Base-by-base conservation (phyloP, 2,797 vertebrate genomes). In the Psittacula echo region DNA sequence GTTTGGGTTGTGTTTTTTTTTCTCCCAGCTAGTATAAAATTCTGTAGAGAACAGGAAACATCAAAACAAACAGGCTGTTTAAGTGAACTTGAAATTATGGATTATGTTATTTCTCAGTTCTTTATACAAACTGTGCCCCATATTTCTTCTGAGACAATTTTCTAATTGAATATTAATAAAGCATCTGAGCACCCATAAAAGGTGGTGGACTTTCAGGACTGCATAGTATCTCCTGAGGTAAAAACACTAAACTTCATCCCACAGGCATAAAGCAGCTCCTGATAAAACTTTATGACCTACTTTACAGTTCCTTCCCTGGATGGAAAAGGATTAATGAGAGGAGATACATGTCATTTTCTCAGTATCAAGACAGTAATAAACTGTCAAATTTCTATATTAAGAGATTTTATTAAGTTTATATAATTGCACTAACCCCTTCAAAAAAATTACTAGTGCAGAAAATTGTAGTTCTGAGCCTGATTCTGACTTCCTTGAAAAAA, bases 311-410 rank as follows among this genome's bases (percentile, higher is more conserved):
- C 73, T 85, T 65, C 41, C 53, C 34, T 39, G 53, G 23, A 39
- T 85, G 73, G 62, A 48, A 75, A 48, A 91, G 76, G 89, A 95
- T 72, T 84, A 88, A 83, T 89, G 73, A 60, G 86, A 94, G 90
- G 81, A 90, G 67, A 96, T 27, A 29, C 42, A 75, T 82, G 60
- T 89, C 92, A 81, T 34, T 95, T 96, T 90, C 87, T 85, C 56
- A 87, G 66, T 92, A 90, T 85, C 74, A 87, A 90, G 62, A 86
- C 58, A 96, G 56, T 73, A 92, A 90, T 88, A 95, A 94, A 89
- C 34, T 81, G 32, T 27, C 66, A 64, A 56, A 24, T 48, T 51
- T 47, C 41, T 68, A 72, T 73, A 54, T 23, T 29, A 56, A 37
- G 67, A 85, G 18, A 85, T 91, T 96, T 94, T 93, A 84, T 79